phyloP scores from a whole-genome alignment of 1,140 invertebrate genomes.

The Calephelis virginiensis region DNA sequence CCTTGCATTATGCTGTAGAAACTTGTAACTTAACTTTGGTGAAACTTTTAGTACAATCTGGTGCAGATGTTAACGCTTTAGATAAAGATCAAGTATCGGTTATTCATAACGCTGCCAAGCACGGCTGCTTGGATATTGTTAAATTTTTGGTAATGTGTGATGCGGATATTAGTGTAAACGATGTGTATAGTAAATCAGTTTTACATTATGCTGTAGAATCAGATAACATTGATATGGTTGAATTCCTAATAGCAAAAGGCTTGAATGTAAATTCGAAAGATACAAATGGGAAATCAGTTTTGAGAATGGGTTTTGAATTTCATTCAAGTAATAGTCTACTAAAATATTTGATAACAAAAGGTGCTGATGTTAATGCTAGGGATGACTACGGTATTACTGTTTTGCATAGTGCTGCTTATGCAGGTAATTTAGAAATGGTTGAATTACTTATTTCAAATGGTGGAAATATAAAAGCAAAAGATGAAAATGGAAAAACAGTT shows the following conservation, averaged over 20 bases:
- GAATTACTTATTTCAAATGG: conserved; percentile 15
- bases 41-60: background rate
- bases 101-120: background rate
- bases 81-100: background rate
- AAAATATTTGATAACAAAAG: background rate
- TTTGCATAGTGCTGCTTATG: conserved; percentile 15
- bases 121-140: background rate
- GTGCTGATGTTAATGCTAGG: conserved; percentile 12
- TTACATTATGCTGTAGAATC: background rate
- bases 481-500: background rate
- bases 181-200: background rate
- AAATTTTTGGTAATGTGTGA: background rate
- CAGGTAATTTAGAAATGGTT: conserved; percentile 5
- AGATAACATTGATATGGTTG: background rate
- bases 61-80: background rate
- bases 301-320: background rate
- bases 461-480: background rate
- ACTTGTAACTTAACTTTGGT: background rate
- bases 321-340: no score
- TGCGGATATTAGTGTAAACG: background rate
- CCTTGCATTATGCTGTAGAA: background rate
- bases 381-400: background rate
- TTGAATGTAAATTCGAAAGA: background rate
- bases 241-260: background rate
- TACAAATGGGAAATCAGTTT: background rate